Percentiles rank a stretch among this genome's conserved stretches.
These are phyloP conservation scores for Leucopternis melanops DNA, from an alignment of 2,113 vertebrate genomes.

Conservation along the genomic window DNA sequence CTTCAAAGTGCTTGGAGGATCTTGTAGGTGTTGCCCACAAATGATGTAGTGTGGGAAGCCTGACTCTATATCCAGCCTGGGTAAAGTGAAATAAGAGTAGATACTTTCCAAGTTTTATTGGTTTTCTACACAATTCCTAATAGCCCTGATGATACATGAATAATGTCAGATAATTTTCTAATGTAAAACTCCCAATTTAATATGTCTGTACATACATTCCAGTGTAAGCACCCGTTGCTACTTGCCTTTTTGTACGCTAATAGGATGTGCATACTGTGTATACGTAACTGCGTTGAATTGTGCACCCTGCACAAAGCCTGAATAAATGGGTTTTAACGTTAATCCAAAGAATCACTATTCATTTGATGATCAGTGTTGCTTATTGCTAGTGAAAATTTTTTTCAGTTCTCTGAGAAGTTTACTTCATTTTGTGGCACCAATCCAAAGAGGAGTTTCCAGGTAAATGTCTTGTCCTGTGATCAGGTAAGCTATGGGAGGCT, in stretches of 20 bases:
- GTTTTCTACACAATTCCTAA: slow-evolving; percentile 50
- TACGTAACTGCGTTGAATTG: not conserved
- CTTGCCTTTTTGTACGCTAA: slow-evolving; percentile 23
- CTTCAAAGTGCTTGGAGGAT: not conserved
- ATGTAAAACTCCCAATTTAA: not conserved
- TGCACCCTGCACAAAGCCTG: slow-evolving; percentile 63
- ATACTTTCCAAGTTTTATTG: slow-evolving; percentile 49
- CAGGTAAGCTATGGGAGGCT: not conserved
- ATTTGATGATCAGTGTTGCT: not conserved
- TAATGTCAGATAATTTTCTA: slow-evolving; percentile 20
- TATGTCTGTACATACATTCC: slow-evolving; percentile 1
- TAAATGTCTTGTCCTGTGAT: not conserved
- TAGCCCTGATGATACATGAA: not conserved
- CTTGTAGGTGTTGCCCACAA: slow-evolving; percentile 11
- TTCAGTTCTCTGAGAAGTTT: not conserved
- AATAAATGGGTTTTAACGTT: slow-evolving; percentile 69
- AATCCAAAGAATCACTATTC: not conserved
- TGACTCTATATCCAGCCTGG: not conserved
- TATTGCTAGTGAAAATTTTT: not conserved
- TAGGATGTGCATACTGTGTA: slow-evolving; percentile 47
- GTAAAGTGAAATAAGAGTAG: not conserved
- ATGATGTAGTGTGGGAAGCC: not conserved
- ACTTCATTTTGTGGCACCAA: not conserved
- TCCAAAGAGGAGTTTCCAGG: not conserved
- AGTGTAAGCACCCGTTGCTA: not conserved